These are phyloP conservation scores for Neodiprion virginianus DNA, from an alignment of 1,140 invertebrate genomes.

Conservation along the genomic window DNA sequence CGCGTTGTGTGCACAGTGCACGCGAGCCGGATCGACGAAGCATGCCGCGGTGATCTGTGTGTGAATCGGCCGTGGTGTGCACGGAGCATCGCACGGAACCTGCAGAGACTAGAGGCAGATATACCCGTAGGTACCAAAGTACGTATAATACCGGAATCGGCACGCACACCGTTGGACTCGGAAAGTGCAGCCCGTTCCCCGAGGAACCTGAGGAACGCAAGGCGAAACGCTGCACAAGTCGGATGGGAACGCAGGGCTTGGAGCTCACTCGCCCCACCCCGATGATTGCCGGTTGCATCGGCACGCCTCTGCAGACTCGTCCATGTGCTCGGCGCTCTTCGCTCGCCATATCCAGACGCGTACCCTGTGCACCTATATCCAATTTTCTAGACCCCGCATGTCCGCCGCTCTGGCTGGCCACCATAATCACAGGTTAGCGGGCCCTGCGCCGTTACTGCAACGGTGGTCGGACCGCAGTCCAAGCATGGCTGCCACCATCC, in stretches of 20 bases:
- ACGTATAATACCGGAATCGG: not conserved
- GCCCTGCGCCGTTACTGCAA: constrained; percentile 32
- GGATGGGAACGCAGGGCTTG: constrained; percentile 30
- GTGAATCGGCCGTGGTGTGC: not conserved
- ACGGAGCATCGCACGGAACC: not conserved
- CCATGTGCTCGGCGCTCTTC: constrained; percentile 24
- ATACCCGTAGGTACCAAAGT: not conserved
- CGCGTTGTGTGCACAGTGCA: not conserved
- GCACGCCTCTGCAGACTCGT: constrained; percentile 51
- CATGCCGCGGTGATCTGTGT: not conserved
- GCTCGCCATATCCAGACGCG: constrained; percentile 19
- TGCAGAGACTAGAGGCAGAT: not conserved
- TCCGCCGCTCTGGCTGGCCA: constrained; percentile 42
- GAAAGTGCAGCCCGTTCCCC: not conserved
- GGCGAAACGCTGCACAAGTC: not conserved
- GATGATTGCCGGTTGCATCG: constrained; percentile 60
- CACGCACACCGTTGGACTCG: too few relatives aligned
- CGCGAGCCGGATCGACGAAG: not conserved
- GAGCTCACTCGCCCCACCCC: constrained; percentile 52
- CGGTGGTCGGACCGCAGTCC: constrained; percentile 33
- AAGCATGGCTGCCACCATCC: constrained; percentile 50
- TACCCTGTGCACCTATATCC: constrained; percentile 37
- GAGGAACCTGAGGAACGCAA: not conserved
- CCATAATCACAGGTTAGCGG: constrained; percentile 57
- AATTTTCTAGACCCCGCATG: constrained; percentile 50